These are phyloP conservation scores for Andricus quercusramuli DNA, from an alignment of 2,888 invertebrate species.

Conservation along the genomic window DNA sequence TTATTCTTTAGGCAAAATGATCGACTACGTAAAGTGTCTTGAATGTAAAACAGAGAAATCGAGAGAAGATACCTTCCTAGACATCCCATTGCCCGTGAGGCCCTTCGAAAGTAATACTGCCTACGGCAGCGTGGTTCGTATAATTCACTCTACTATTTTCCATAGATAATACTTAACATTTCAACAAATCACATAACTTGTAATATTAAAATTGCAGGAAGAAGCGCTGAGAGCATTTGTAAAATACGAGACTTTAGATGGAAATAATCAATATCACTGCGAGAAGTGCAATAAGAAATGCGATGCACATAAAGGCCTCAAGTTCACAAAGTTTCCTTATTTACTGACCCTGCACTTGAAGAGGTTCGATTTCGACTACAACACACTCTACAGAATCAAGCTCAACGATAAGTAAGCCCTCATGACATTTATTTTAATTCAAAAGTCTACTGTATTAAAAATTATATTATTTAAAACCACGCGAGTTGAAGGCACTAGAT, in stretches of 20 bases:
- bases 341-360: constrained; percentile 92
- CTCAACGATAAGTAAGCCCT: constrained; percentile 88
- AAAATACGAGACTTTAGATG: constrained; percentile 90
- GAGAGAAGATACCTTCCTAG: constrained; percentile 90
- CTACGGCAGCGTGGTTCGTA: constrained; percentile 87
- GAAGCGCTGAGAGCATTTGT: constrained; percentile 92
- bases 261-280: constrained; percentile 92
- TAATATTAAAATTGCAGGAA: constrained; percentile 79
- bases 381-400: constrained; percentile 90
- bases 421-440: neutral
- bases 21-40: constrained; percentile 93
- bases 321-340: constrained; percentile 92
- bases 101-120: constrained; percentile 89
- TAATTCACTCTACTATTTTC: constrained; percentile 27
- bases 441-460: neutral
- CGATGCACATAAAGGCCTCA: constrained; percentile 93
- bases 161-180: constrained; percentile 12
- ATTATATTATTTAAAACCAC: neutral
- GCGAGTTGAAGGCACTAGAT: neutral
- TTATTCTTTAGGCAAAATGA: constrained; percentile 83
- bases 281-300: constrained; percentile 92
- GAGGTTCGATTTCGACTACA: constrained; percentile 93
- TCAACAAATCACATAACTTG: neutral
- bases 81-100: constrained; percentile 91
- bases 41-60: constrained; percentile 92